These are phyloP conservation scores for Bergia puertoricense DNA, from an alignment of 92 coral and sea anemone species.

Conservation along the genomic window DNA sequence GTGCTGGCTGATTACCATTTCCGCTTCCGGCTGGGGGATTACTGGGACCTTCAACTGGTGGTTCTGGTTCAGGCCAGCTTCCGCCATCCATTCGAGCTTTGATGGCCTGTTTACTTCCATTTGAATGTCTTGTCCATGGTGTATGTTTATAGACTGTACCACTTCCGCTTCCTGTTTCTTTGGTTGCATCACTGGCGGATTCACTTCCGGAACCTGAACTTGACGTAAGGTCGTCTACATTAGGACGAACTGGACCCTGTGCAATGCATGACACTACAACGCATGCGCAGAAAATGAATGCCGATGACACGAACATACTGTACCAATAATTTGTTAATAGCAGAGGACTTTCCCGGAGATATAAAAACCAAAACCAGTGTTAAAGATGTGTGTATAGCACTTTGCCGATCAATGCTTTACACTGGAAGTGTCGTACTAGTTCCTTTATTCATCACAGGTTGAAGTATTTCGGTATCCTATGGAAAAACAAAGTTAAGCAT, in stretches of 20 bases:
- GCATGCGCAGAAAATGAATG: not conserved
- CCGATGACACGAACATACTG: not conserved
- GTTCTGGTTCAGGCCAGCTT: slow-evolving; percentile 20
- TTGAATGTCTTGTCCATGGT: not conserved
- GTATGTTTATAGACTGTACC: not conserved
- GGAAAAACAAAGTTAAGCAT: too few relatives aligned
- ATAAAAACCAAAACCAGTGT: not conserved
- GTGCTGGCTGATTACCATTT: slow-evolving; percentile 1
- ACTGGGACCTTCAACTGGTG: not conserved
- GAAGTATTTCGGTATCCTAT: not conserved
- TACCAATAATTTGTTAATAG: not conserved
- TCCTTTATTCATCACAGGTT: not conserved
- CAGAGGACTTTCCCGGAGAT: not conserved
- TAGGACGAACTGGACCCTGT: not conserved
- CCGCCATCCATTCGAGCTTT: slow-evolving; percentile 6
- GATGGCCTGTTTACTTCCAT: not conserved
- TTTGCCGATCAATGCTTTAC: too few relatives aligned
- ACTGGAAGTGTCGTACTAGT: not conserved
- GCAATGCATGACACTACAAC: not conserved
- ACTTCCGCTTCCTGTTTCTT: slow-evolving; percentile 7
- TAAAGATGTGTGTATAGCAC: not conserved
- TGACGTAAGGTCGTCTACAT: not conserved
- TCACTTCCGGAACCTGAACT: slow-evolving; percentile 22
- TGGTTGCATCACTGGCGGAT: not conserved
- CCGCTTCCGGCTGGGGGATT: slow-evolving; percentile 22